phyloP scores from a whole-genome alignment of 2,797 vertebrate genomes.

The Spinus pinus region DNA sequence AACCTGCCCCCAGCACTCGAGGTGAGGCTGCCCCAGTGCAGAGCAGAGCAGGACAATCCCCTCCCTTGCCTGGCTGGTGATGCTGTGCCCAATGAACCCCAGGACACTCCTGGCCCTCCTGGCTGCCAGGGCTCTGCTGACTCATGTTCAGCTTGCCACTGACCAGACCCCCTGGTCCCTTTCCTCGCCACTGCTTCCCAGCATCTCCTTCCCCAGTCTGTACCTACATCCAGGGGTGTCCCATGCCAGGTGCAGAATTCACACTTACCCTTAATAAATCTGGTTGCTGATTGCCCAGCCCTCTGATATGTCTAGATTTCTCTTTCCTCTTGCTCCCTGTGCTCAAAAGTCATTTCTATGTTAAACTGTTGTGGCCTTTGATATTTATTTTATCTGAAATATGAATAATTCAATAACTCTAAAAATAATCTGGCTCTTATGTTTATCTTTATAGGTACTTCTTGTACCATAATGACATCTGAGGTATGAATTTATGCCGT shows the following conservation, averaged over 20 bases:
- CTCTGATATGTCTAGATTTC: neutral
- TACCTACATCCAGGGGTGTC: neutral
- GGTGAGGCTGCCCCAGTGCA: rapidly evolving
- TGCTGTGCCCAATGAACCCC: neutral
- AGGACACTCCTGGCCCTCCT: rapidly evolving
- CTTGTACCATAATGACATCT: neutral
- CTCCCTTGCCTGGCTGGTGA: rapidly evolving
- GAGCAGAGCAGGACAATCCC: neutral
- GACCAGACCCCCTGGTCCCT: rapidly evolving
- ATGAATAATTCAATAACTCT: neutral
- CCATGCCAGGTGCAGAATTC: neutral
- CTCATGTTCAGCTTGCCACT: rapidly evolving
- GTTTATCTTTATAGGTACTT: neutral
- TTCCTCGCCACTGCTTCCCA: rapidly evolving
- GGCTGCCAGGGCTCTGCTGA: neutral
- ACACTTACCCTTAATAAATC: neutral
- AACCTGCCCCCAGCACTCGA: rapidly evolving
- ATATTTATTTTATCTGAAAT: neutral
- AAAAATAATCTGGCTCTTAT: neutral
- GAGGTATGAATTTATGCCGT: neutral
- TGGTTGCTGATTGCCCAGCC: neutral
- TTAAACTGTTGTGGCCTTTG: neutral
- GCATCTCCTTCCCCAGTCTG: rapidly evolving
- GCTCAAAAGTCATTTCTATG: neutral
- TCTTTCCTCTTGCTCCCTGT: neutral